These are phyloP conservation scores for Leucoraja ocellata DNA, from an alignment of 2,797 vertebrate species.

Conservation along the genomic window DNA sequence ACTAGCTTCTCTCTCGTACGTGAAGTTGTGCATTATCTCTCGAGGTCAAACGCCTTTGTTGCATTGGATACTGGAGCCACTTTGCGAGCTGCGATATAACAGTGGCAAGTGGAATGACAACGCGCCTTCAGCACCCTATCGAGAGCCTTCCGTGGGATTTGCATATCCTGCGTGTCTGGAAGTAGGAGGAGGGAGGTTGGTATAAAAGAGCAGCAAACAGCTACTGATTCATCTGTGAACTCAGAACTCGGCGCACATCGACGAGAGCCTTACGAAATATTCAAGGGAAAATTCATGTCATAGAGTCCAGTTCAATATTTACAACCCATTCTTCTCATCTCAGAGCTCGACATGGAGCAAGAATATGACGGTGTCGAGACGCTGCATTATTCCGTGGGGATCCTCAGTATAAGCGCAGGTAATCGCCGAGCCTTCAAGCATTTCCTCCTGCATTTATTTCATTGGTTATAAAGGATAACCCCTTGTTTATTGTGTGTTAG, in stretches of 20 bases:
- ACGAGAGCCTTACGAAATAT: not conserved
- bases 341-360: constrained; percentile 47
- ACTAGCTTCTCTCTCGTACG: not conserved
- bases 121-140: not conserved
- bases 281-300: not conserved
- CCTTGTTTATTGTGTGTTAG: constrained; percentile 48
- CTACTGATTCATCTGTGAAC: too few relatives aligned
- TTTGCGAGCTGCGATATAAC: too few relatives aligned
- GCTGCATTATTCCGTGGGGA: constrained; percentile 60
- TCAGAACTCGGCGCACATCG: too few relatives aligned
- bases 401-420: constrained; percentile 67
- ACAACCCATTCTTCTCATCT: too few relatives aligned
- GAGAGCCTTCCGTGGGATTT: not conserved
- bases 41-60: too few relatives aligned
- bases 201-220: not conserved
- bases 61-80: too few relatives aligned
- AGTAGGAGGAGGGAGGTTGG: not conserved
- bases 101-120: too few relatives aligned
- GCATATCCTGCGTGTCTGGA: not conserved
- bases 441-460: not conserved
- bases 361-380: constrained; percentile 43
- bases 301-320: not conserved
- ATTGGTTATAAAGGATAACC: not conserved
- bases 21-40: too few relatives aligned
- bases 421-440: constrained; percentile 44